A percentile compares a stretch with the other conserved stretches of the same genome.
These are phyloP conservation scores for Chaetodon auriga DNA, from an alignment of 2,113 vertebrate species.

Conservation along the genomic window DNA sequence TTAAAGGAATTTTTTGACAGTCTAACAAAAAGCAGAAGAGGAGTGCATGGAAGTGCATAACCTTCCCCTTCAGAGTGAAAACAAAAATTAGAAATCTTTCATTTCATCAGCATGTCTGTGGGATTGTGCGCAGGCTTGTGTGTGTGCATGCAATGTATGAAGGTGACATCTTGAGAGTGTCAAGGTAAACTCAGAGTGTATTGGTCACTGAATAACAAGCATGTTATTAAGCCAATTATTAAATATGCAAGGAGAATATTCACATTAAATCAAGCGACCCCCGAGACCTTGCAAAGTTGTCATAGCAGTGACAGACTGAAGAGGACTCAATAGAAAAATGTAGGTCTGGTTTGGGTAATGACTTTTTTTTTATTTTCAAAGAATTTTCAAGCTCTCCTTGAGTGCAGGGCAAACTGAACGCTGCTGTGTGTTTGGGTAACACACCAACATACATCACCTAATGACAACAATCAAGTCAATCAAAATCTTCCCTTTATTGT, in stretches of 20 bases:
- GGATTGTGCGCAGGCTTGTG: slow-evolving; percentile 27
- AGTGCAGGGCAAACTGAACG: background rate
- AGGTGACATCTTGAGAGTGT: slow-evolving; percentile 46
- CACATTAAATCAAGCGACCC: slow-evolving; percentile 39
- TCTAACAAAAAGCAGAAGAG: slow-evolving; percentile 44
- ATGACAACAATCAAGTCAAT: slow-evolving; percentile 17
- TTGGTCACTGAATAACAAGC: slow-evolving; percentile 59
- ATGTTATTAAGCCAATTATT: slow-evolving; percentile 57
- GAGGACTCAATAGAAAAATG: slow-evolving; percentile 31
- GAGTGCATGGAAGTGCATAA: slow-evolving; percentile 24
- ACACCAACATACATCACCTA: background rate
- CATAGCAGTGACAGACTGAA: slow-evolving; percentile 23
- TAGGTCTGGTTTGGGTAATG: slow-evolving; percentile 8
- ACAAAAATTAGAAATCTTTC: slow-evolving; percentile 53
- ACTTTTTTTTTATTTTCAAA: background rate
- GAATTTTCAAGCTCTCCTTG: slow-evolving; percentile 32
- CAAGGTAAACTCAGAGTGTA: slow-evolving; percentile 55
- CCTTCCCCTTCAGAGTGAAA: slow-evolving; percentile 32
- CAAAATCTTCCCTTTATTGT: background rate
- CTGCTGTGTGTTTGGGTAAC: slow-evolving; percentile 3
- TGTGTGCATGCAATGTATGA: slow-evolving; percentile 19
- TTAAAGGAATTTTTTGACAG: slow-evolving; percentile 50
- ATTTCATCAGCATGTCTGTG: slow-evolving; percentile 23
- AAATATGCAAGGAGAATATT: slow-evolving; percentile 48
- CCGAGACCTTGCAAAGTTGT: slow-evolving; percentile 34